Evolutionary conservation across 2,888 invertebrate genomes (phyloP).

Genomic region (Chesias legatella): DNA sequence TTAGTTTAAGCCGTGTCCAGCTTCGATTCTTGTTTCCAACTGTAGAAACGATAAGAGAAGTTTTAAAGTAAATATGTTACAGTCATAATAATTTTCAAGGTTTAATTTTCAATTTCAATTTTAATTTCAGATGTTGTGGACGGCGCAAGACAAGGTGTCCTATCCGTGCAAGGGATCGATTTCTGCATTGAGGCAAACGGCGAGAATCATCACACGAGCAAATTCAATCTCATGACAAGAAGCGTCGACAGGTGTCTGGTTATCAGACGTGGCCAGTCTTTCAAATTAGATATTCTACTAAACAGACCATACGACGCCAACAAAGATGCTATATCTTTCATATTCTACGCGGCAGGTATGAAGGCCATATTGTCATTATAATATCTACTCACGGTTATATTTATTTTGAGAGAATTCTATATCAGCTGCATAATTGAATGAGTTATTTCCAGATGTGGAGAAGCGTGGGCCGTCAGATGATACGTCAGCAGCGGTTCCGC

Average conservation of each 20-base stretch:
- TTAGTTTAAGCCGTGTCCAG: no score
- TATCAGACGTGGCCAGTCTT: slow-evolving; percentile 90
- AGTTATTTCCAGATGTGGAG: slow-evolving; percentile 80
- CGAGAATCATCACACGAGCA: slow-evolving; percentile 87
- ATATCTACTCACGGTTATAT: slow-evolving; percentile 15
- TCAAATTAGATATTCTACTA: slow-evolving; percentile 85
- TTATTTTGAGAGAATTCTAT: slow-evolving; percentile 31
- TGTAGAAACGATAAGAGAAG: no score
- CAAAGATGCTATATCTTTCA: slow-evolving; percentile 90
- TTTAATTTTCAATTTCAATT: slow-evolving; percentile 29
- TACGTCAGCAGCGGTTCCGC: slow-evolving; percentile 87
- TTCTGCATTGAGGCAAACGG: slow-evolving; percentile 88
- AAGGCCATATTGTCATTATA: slow-evolving; percentile 27
- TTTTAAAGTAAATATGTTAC: no score
- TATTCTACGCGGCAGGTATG: slow-evolving; percentile 88
- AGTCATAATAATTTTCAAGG: no score
- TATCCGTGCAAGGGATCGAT: slow-evolving; percentile 87
- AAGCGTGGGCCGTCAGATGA: slow-evolving; percentile 90
- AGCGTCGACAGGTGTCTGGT: slow-evolving; percentile 83
- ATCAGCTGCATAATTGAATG: slow-evolving; percentile 29
- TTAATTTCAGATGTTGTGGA: slow-evolving; percentile 67
- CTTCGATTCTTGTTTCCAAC: no score
- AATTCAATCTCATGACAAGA: slow-evolving; percentile 87
- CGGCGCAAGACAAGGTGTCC: slow-evolving; percentile 77
- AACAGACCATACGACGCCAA: slow-evolving; percentile 87